Percentiles rank a stretch among this genome's conserved stretches.
Evolutionary conservation across 2,888 invertebrate species (phyloP).

Genomic region (Pelosia muscerda): DNA sequence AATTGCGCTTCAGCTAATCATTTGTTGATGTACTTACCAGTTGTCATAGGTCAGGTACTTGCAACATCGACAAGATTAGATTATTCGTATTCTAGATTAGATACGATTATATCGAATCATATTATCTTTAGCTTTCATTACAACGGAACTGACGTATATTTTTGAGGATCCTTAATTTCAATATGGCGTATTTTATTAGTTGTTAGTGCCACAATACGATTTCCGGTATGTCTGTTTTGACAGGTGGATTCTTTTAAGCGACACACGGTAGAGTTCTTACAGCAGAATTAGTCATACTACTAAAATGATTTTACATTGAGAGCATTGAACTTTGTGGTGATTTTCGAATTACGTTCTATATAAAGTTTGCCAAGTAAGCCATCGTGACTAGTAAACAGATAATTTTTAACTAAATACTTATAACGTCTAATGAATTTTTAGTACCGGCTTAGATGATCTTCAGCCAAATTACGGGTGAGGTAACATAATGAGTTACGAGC

Average conservation of each 20-base stretch:
- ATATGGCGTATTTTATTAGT: conserved; percentile 18
- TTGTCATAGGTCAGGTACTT: conserved; percentile 83
- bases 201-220: conserved; percentile 23
- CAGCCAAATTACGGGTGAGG: neutral
- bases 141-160: conserved; percentile 27
- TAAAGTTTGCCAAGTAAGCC: neutral
- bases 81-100: conserved; percentile 67
- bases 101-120: conserved; percentile 50
- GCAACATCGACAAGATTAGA: conserved; percentile 74
- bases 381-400: neutral
- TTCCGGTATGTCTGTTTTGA: conserved; percentile 49
- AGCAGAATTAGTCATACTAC: conserved; percentile 68
- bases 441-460: neutral
- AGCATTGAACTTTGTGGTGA: conserved; percentile 58
- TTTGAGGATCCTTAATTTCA: conserved; percentile 18
- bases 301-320: conserved; percentile 60
- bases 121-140: conserved; percentile 31
- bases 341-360: conserved; percentile 28
- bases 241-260: conserved; percentile 60
- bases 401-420: neutral
- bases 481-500: neutral
- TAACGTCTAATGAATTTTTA: neutral
- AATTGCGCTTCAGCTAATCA: conserved; percentile 63
- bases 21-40: conserved; percentile 53
- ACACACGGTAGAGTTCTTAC: conserved; percentile 50